Percentiles rank a stretch among this genome's conserved stretches.
Evolutionary conservation across 2,113 vertebrate species (phyloP).

Genomic region (Cricetomys ansorgei): DNA sequence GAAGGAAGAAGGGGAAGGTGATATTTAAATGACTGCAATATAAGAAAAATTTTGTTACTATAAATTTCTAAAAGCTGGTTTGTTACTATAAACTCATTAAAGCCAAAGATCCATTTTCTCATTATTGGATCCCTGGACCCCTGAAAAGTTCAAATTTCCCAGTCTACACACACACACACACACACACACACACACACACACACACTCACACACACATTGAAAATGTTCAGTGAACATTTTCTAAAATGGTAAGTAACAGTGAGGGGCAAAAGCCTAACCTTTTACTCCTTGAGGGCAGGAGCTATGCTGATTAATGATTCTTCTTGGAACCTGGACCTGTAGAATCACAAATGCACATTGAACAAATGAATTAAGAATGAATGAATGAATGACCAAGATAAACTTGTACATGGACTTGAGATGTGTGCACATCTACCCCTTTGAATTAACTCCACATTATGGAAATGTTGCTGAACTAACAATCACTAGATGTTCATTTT

Average conservation of each 20-base stretch:
- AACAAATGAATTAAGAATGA: background rate
- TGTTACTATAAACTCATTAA: background rate
- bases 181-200: background rate
- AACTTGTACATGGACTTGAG: background rate
- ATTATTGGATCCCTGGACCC: background rate
- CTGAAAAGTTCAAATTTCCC: background rate
- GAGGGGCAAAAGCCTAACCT: background rate
- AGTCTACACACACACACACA: background rate
- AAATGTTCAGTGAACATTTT: background rate
- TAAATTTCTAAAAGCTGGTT: too few species aligned
- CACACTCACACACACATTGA: background rate
- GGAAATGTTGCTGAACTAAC: slow-evolving; percentile 36
- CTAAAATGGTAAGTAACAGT: background rate
- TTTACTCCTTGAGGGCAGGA: background rate
- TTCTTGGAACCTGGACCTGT: background rate
- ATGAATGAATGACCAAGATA: background rate
- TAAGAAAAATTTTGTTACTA: background rate
- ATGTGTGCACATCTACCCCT: background rate
- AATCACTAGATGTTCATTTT: background rate
- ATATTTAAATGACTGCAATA: background rate
- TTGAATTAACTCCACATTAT: slow-evolving; percentile 16
- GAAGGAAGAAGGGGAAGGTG: too few species aligned
- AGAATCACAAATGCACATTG: background rate
- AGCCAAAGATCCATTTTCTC: background rate
- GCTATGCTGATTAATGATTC: background rate